Evolutionary conservation across 2,797 vertebrate genomes (phyloP).

Genomic region (Oreortyx pictus): DNA sequence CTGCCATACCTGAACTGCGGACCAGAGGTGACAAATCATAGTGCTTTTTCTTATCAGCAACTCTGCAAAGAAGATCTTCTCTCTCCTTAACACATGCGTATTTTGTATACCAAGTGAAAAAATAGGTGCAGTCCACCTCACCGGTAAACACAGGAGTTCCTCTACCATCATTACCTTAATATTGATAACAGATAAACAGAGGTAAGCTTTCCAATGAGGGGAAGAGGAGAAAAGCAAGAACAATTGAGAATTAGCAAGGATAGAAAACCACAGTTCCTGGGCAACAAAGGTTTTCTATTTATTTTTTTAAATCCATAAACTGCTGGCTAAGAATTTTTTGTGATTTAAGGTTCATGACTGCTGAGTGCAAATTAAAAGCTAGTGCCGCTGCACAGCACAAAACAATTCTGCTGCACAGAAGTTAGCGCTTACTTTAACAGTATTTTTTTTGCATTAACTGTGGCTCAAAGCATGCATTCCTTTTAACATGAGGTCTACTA

Average conservation of each 20-base stretch:
- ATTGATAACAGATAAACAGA: neutral
- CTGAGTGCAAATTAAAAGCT: neutral
- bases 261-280: neutral
- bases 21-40: constrained; percentile 91
- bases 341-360: neutral
- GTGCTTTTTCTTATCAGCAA: constrained; percentile 82
- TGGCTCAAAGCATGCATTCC: neutral
- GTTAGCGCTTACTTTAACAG: neutral
- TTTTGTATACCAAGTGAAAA: constrained; percentile 92
- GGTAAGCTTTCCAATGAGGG: neutral
- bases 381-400: neutral
- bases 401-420: neutral
- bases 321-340: neutral
- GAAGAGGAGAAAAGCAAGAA: neutral
- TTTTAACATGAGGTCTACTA: neutral
- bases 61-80: constrained; percentile 88
- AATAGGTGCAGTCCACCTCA: constrained; percentile 95
- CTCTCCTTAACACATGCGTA: constrained; percentile 91
- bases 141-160: constrained; percentile 87
- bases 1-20: constrained; percentile 83
- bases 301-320: neutral
- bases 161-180: constrained; percentile 81
- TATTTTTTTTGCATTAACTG: neutral
- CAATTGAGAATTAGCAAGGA: neutral
- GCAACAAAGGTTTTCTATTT: neutral